These are phyloP conservation scores for Drosophila neotestacea DNA, from an alignment of 2,888 invertebrate genomes.

Conservation along the genomic window DNA sequence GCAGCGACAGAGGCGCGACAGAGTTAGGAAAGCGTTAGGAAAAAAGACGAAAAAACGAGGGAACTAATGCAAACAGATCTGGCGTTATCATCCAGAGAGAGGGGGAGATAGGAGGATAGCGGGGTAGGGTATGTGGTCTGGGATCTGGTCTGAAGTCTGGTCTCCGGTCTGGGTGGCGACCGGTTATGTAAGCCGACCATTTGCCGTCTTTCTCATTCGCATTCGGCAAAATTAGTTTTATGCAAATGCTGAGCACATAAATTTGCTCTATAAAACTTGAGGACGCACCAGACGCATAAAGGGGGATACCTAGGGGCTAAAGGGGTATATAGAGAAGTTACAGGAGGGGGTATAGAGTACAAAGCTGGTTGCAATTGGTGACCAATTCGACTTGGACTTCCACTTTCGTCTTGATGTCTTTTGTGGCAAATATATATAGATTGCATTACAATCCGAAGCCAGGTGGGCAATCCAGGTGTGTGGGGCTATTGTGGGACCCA, in stretches of 20 bases:
- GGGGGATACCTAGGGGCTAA: background rate
- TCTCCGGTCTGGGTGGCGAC: slow-evolving; percentile 50
- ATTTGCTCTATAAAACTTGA: slow-evolving; percentile 69
- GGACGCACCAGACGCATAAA: slow-evolving; percentile 18
- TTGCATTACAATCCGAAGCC: slow-evolving; percentile 43
- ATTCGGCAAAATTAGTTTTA: slow-evolving; percentile 72
- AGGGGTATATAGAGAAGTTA: too few species aligned
- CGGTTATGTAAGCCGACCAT: slow-evolving; percentile 61
- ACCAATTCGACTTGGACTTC: slow-evolving; percentile 56
- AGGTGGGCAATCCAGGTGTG: slow-evolving; percentile 28
- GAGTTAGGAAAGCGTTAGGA: background rate
- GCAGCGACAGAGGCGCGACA: slow-evolving; percentile 1
- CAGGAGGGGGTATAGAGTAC: too few species aligned
- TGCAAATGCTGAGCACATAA: slow-evolving; percentile 78
- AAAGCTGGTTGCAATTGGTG: slow-evolving; percentile 29
- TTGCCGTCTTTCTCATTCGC: slow-evolving; percentile 52
- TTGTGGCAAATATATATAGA: slow-evolving; percentile 20
- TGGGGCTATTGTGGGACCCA: slow-evolving; percentile 22
- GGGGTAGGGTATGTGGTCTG: background rate
- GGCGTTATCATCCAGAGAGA: slow-evolving; percentile 57
- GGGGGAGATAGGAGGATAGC: background rate
- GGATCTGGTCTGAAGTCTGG: slow-evolving; percentile 17
- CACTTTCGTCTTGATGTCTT: slow-evolving; percentile 68
- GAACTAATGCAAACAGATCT: slow-evolving; percentile 73
- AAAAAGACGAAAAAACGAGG: slow-evolving; percentile 1